Conservation (phyloP, 2,113 vertebrate species). For the Neomonachus schauinslandi region DNA sequence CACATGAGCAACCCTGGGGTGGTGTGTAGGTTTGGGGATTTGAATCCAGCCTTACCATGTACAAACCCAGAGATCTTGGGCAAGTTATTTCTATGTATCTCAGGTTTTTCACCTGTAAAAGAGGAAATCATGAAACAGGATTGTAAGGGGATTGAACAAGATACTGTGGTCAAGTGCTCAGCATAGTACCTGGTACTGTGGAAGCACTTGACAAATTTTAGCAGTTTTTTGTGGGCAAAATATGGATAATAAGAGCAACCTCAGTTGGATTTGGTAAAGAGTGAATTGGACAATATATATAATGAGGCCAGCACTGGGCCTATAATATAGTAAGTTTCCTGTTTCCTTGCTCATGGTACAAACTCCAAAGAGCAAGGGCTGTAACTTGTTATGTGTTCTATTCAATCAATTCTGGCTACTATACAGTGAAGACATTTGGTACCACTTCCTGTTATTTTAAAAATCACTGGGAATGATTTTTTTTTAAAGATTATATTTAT, state of each 20-base stretch:
- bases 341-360: no score
- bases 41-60: neutral
- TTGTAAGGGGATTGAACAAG: neutral
- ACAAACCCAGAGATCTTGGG: neutral
- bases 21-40: fast-evolving
- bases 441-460: neutral
- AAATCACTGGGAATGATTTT: neutral
- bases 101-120: neutral
- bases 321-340: neutral
- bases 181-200: neutral
- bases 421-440: neutral
- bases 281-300: neutral
- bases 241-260: no score
- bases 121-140: neutral
- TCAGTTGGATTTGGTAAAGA: neutral
- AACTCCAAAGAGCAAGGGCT: neutral
- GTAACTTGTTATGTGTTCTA: neutral
- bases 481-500: neutral
- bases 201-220: neutral
- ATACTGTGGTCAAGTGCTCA: neutral
- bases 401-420: neutral
- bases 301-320: neutral
- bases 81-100: neutral
- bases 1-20: neutral
- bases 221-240: neutral